A percentile compares a stretch with the other conserved stretches of the same genome.
Conservation (phyloP, 2,888 invertebrate genomes). For the Microctonus brassicae region DNA sequence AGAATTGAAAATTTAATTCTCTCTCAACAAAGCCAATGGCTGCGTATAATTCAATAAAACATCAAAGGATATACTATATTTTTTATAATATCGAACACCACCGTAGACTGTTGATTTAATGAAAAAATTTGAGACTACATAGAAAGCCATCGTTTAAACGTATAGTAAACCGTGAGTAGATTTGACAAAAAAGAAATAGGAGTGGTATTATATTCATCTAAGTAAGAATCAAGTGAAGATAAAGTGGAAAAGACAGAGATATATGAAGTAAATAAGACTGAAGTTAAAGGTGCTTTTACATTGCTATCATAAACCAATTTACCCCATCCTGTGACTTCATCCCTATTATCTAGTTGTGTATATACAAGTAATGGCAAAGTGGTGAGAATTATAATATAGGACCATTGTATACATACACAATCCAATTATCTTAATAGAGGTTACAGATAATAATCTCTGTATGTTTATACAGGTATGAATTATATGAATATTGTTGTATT, state of each 20-base stretch:
- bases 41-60: not conserved
- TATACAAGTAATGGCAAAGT: too few relatives aligned
- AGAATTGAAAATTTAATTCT: too few relatives aligned
- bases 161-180: not conserved
- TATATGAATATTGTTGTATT: too few relatives aligned
- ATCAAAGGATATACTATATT: not conserved
- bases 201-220: not conserved
- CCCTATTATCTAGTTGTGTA: not conserved
- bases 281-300: not conserved
- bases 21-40: not conserved
- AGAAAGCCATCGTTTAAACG: not conserved
- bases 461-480: too few relatives aligned
- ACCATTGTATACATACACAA: not conserved
- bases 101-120: not conserved
- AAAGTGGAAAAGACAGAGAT: conserved; percentile 25
- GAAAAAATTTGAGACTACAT: not conserved
- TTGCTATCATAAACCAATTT: not conserved
- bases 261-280: not conserved
- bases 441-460: not conserved
- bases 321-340: not conserved
- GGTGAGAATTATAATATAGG: not conserved
- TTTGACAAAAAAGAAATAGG: not conserved
- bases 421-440: not conserved
- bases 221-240: not conserved
- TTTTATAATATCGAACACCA: not conserved